phyloP scores from a whole-genome alignment of 1,140 invertebrate species.

The Laupala kohalensis region DNA sequence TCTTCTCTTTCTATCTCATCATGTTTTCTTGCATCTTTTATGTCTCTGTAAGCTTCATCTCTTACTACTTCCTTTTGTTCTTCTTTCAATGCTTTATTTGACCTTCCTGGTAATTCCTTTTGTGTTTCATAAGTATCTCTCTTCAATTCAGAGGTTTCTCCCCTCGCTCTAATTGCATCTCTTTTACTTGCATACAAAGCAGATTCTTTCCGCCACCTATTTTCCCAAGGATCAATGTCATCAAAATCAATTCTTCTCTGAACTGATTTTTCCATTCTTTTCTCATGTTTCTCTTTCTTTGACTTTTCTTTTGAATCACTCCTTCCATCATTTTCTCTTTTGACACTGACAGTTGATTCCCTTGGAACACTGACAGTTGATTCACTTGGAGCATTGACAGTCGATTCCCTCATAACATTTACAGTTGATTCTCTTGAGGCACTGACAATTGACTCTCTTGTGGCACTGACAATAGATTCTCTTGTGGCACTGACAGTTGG shows the following conservation, averaged over 20 bases:
- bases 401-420: neutral
- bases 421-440: neutral
- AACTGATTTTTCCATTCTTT: neutral
- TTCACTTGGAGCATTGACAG: neutral
- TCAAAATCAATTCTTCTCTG: neutral
- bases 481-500: neutral
- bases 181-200: neutral
- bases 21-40: too few relatives aligned
- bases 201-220: neutral
- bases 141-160: too few relatives aligned
- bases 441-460: neutral
- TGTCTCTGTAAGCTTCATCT: too few relatives aligned
- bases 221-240: neutral
- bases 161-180: neutral
- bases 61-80: too few relatives aligned
- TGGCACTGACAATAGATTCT: too few relatives aligned
- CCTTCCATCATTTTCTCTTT: neutral
- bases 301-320: neutral
- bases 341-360: neutral
- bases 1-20: too few relatives aligned
- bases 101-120: too few relatives aligned
- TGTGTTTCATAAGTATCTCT: too few relatives aligned
- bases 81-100: too few relatives aligned
- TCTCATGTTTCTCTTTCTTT: neutral
- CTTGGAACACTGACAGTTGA: too few relatives aligned